These are phyloP conservation scores for Synanthedon formicaeformis DNA, from an alignment of 2,888 invertebrate genomes.

Conservation along the genomic window DNA sequence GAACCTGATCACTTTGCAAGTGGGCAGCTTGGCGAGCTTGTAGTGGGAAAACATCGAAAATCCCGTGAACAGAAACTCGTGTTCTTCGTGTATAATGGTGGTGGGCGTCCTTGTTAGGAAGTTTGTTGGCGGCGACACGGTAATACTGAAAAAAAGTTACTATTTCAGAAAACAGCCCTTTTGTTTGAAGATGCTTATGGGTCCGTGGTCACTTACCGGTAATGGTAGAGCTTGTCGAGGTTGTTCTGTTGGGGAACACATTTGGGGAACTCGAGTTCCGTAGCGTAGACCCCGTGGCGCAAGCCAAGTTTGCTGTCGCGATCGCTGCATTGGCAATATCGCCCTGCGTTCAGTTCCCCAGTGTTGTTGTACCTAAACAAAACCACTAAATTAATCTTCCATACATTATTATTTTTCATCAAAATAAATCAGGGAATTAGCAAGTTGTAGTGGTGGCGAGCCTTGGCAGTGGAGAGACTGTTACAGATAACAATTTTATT, in stretches of 20 bases:
- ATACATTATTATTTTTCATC: too few species aligned
- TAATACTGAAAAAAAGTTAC: conserved; percentile 31
- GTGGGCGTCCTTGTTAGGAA: conserved; percentile 93
- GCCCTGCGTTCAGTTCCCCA: conserved; percentile 98
- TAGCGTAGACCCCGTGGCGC: conserved; percentile 95
- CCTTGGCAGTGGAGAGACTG: too few species aligned
- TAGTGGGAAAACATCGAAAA: conserved; percentile 96
- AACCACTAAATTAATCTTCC: too few species aligned
- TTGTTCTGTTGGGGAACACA: conserved; percentile 88
- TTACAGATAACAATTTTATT: too few species aligned
- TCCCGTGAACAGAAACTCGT: conserved; percentile 97
- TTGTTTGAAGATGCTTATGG: too few species aligned
- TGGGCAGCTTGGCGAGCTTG: conserved; percentile 85
- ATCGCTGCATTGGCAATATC: conserved; percentile 92
- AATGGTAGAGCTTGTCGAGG: conserved; percentile 86
- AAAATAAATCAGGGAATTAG: too few species aligned
- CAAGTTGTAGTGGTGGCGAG: too few species aligned
- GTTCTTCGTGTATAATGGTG: conserved; percentile 91
- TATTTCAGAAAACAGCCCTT: too few species aligned
- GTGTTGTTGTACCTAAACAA: conserved; percentile 85
- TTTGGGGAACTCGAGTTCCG: conserved; percentile 79
- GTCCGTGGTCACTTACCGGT: conserved; percentile 72
- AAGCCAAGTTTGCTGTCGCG: conserved; percentile 91
- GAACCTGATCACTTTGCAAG: conserved; percentile 90
- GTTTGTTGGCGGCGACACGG: conserved; percentile 87